phyloP scores from a whole-genome alignment of 1,140 invertebrate species.

The Drosophila ficusphila region DNA sequence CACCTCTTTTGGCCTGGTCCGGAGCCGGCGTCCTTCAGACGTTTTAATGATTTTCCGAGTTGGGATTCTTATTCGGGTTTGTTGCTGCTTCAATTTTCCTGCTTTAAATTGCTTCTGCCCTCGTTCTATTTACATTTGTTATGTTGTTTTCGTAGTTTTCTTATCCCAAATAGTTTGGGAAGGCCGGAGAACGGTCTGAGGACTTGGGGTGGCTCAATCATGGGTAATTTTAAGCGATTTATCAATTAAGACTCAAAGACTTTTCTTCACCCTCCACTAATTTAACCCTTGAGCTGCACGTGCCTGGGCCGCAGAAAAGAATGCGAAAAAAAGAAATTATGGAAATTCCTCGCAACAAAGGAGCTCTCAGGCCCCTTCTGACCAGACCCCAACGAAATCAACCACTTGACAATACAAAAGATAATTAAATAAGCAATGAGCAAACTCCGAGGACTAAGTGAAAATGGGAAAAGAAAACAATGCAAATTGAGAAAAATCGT shows the following conservation, averaged over 20 bases:
- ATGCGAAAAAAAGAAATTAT: constrained; percentile 30
- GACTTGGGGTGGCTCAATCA: constrained; percentile 7
- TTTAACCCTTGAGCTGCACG: constrained; percentile 59
- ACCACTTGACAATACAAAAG: constrained; percentile 79
- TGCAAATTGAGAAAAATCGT: constrained; percentile 70
- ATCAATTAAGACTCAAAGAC: constrained; percentile 73
- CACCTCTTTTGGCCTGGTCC: constrained; percentile 39
- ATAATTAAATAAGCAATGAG: constrained; percentile 82
- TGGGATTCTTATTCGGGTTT: constrained; percentile 44
- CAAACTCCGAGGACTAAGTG: constrained; percentile 59
- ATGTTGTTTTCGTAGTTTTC: constrained; percentile 29
- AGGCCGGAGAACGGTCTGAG: neutral
- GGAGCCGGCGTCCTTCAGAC: constrained; percentile 63
- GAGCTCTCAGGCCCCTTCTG: constrained; percentile 26
- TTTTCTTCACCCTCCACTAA: constrained; percentile 14
- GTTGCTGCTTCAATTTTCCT: constrained; percentile 50
- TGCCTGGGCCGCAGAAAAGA: constrained; percentile 30
- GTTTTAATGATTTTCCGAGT: constrained; percentile 77
- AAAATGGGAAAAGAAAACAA: constrained; percentile 58
- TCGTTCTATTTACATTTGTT: constrained; percentile 44
- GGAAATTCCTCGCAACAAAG: constrained; percentile 38
- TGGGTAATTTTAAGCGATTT: constrained; percentile 50
- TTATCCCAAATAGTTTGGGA: constrained; percentile 52
- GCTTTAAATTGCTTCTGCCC: constrained; percentile 70
- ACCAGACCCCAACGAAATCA: constrained; percentile 53